Percentiles rank a stretch among this genome's conserved stretches.
Conservation (phyloP, 2,797 vertebrate genomes). For the Cephalopachus bancanus region DNA sequence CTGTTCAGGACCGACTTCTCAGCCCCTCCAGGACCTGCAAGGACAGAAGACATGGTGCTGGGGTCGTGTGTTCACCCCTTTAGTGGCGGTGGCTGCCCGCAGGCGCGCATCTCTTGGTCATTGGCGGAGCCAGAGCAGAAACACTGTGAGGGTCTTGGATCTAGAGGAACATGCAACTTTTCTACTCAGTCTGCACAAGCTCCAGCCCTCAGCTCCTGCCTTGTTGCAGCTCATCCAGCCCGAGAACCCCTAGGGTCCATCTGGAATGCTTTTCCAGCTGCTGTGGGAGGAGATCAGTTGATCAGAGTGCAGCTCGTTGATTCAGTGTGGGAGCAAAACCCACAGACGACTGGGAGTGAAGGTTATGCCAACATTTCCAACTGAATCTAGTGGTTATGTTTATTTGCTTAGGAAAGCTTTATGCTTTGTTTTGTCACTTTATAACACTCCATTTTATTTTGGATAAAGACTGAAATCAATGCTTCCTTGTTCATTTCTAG, state of each 20-base stretch:
- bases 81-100: not conserved
- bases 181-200: constrained; percentile 11
- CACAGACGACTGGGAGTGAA: constrained; percentile 15
- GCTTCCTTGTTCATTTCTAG: constrained; percentile 57
- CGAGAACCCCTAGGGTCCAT: constrained; percentile 24
- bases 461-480: constrained; percentile 61
- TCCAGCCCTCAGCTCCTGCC: constrained; percentile 17
- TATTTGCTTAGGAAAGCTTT: constrained; percentile 62
- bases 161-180: constrained; percentile 29
- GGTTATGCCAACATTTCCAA: constrained; percentile 60
- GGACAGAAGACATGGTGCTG: not conserved
- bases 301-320: constrained; percentile 46
- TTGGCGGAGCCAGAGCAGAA: not conserved
- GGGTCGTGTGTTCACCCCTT: not conserved
- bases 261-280: constrained; percentile 63
- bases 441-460: constrained; percentile 73
- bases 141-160: not conserved
- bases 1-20: not conserved
- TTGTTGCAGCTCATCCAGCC: constrained; percentile 29
- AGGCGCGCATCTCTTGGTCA: not conserved
- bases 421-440: constrained; percentile 46
- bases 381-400: constrained; percentile 67
- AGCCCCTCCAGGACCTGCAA: not conserved
- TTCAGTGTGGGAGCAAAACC: constrained; percentile 60
- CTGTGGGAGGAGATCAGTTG: not conserved